These are phyloP conservation scores for Cichladusa arquata DNA, from an alignment of 2,113 vertebrate species.

Conservation along the genomic window DNA sequence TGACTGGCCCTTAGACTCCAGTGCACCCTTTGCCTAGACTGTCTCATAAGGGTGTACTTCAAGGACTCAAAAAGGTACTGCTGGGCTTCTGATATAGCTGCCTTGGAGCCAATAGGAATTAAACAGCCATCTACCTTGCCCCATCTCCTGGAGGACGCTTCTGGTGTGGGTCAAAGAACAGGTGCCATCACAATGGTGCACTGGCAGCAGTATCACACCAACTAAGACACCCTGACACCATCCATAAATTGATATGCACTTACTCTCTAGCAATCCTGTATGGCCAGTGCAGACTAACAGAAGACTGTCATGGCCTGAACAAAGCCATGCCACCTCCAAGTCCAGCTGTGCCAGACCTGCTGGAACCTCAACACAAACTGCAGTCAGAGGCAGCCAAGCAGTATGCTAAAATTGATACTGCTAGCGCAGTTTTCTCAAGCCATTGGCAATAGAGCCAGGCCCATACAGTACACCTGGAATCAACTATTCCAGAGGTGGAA, in stretches of 20 bases:
- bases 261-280: not conserved
- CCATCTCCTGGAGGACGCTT: not conserved
- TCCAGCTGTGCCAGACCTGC: not conserved
- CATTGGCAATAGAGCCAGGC: not conserved
- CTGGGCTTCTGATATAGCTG: not conserved
- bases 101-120: not conserved
- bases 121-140: not conserved
- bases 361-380: not conserved
- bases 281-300: not conserved
- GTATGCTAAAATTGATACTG: not conserved
- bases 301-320: not conserved
- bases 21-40: not conserved
- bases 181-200: not conserved
- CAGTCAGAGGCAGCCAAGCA: not conserved
- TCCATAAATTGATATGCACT: not conserved
- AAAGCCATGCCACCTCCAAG: not conserved
- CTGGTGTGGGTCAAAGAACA: not conserved
- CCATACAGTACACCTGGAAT: not conserved
- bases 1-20: not conserved
- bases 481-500: not conserved
- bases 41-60: not conserved
- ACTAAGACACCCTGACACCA: not conserved
- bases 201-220: not conserved
- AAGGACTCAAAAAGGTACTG: not conserved
- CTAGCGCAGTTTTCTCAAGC: not conserved